Percentiles rank a stretch among this genome's conserved stretches.
Evolutionary conservation across 2,113 vertebrate genomes (phyloP).

Genomic region (Bujurquina vittata): DNA sequence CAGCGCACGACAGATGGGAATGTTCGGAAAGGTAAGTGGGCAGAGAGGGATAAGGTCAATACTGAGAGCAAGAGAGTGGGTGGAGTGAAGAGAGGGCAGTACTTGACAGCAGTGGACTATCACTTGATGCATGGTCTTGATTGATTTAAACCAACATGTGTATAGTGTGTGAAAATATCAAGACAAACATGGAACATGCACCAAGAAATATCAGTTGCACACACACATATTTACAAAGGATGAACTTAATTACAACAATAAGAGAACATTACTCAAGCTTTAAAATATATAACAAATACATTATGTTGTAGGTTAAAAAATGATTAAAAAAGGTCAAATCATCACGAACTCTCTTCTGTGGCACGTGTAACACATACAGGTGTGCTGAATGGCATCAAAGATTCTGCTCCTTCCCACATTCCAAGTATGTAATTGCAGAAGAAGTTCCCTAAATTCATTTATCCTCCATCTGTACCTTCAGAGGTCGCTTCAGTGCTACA

Average conservation of each 20-base stretch:
- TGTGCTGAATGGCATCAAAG: background rate
- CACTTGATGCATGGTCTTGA: slow-evolving; percentile 38
- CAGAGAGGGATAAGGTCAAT: background rate
- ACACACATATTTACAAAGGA: background rate
- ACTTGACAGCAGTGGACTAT: slow-evolving; percentile 44
- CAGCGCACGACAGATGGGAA: slow-evolving; percentile 82
- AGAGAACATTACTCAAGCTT: background rate
- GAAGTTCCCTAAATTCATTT: background rate
- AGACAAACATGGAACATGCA: background rate
- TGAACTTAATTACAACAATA: background rate
- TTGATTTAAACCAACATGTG: background rate
- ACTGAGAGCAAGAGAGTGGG: background rate
- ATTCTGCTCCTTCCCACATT: background rate
- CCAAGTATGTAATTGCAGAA: background rate
- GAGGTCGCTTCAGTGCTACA: slow-evolving; percentile 45
- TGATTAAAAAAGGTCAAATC: background rate
- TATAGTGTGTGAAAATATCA: slow-evolving; percentile 16
- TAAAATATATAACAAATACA: background rate
- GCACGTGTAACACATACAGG: slow-evolving; percentile 26
- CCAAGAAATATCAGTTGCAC: background rate
- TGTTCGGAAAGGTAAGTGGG: slow-evolving; percentile 83
- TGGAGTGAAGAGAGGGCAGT: background rate
- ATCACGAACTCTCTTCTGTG: background rate
- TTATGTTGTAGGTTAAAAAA: background rate
- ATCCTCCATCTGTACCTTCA: slow-evolving; percentile 30